phyloP scores from a whole-genome alignment of 1,140 invertebrate genomes.

The Akabosia matsudoensis region DNA sequence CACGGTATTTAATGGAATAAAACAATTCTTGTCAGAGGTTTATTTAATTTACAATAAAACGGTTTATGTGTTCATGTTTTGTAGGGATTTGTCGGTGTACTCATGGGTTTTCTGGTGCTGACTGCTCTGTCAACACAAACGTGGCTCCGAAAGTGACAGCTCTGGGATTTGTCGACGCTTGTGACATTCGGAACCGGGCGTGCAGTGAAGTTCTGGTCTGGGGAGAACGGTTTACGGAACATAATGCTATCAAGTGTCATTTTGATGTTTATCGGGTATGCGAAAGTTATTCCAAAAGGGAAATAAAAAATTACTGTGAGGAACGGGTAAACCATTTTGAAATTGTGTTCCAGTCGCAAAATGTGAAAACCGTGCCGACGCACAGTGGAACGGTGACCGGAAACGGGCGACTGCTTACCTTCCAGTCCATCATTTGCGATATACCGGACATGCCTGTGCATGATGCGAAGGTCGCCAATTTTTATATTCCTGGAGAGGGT shows the following conservation, averaged over 20 bases:
- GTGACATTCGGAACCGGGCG: slow-evolving; percentile 44
- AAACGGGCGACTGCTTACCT: slow-evolving; percentile 41
- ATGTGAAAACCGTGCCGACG: slow-evolving; percentile 32
- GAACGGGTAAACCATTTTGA: neutral
- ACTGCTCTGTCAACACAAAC: slow-evolving; percentile 42
- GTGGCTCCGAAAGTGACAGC: slow-evolving; percentile 29
- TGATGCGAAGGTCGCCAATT: slow-evolving; percentile 45
- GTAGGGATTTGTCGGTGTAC: slow-evolving; percentile 39
- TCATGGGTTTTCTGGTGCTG: slow-evolving; percentile 37
- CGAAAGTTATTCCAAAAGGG: neutral
- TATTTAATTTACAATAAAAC: too few species aligned
- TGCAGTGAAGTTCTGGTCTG: slow-evolving; percentile 46
- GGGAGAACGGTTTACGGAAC: slow-evolving; percentile 41
- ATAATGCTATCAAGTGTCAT: slow-evolving; percentile 41
- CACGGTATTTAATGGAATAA: slow-evolving; percentile 29
- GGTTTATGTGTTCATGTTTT: neutral
- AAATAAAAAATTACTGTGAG: too few species aligned
- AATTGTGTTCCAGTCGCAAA: neutral
- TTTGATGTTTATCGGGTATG: slow-evolving; percentile 45
- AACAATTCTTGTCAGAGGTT: neutral
- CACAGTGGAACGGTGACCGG: slow-evolving; percentile 32
- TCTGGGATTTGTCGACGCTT: slow-evolving; percentile 35
- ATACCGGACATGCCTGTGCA: slow-evolving; percentile 45
- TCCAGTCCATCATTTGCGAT: slow-evolving; percentile 44
- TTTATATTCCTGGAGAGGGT: slow-evolving; percentile 47